phyloP scores from a whole-genome alignment of 2,113 vertebrate species.

The Coryphaenoides rupestris region DNA sequence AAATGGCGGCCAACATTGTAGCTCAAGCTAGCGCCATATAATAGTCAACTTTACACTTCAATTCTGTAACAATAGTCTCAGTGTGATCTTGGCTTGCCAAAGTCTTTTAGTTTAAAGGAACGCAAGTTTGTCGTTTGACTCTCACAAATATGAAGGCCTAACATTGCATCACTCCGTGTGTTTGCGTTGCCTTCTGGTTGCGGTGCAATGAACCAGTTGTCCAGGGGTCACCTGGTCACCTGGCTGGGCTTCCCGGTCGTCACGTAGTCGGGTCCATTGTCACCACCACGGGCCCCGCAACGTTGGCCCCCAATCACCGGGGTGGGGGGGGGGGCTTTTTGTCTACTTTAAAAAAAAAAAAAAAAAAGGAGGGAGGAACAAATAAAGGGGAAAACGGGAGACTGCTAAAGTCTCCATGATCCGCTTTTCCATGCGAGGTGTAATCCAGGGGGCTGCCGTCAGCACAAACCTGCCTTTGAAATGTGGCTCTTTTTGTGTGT shows the following conservation, averaged over 20 bases:
- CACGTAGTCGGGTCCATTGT: conserved; percentile 54
- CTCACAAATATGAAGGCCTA: no score
- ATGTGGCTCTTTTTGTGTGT: conserved; percentile 34
- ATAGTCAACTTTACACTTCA: no score
- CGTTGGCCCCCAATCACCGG: conserved; percentile 56
- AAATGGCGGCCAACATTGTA: no score
- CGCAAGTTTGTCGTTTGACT: no score
- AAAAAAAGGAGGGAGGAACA: conserved; percentile 57
- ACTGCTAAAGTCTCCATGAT: conserved; percentile 73
- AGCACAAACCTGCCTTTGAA: conserved; percentile 67
- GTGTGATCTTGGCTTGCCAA: no score
- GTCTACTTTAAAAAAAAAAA: conserved; percentile 64
- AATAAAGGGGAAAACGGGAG: conserved; percentile 63
- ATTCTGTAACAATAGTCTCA: no score
- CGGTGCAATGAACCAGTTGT: no score
- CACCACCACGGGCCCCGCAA: conserved; percentile 51
- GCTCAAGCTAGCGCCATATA: no score
- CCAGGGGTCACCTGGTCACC: conserved; percentile 13
- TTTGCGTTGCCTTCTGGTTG: no score
- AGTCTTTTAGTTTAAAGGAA: no score
- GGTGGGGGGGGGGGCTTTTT: no score
- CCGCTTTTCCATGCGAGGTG: conserved; percentile 65
- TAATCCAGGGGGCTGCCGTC: conserved; percentile 69
- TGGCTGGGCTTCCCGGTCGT: conserved; percentile 47
- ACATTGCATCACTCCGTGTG: no score